Evolutionary conservation across 2,113 vertebrate species (phyloP), one percentile per base, ranked within the genome.

Genomic region (Lates calcarifer): DNA sequence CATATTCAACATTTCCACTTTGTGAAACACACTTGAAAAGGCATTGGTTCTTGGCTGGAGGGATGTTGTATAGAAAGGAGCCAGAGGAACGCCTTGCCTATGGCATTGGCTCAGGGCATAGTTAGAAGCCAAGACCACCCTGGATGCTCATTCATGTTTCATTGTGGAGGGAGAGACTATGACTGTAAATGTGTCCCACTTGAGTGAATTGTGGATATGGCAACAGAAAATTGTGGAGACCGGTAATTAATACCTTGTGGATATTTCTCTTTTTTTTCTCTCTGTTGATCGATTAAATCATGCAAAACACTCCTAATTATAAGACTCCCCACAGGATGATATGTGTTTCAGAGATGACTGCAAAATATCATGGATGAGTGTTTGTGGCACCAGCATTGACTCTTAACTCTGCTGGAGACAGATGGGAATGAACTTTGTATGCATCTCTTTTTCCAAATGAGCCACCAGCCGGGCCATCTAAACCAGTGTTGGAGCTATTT

Each of bases 211-310:
- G 84, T 79, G 85, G 77, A 77, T 80, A 74, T 66, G 85, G 68
- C 78, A 85, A 83, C 80, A 66, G 80, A 79, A 92, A 89, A 91
- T 78, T 55, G 82, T 74, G 78, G 78, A 79, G 71, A 87, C 81
- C 75, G 63, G 82, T 94, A 95, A 94, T 94, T 93, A 93, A 94
- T 92, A 94, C 92, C 93, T 92, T 92, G 91, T 91, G 93, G 94
- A 94, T 92, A 85, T 92, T 90, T 80, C 81, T 65, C 2, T 1
- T 65, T 64, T 81, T 78, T 61, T 80, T 61, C 26, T 79, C 77
- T 88, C 87, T 89, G 88, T 82, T 90, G 89, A 94, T 93, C 68
- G 85, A 94, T 93, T 90, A 94, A 92, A 91, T 92, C 93, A 92
- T 92, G 94, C 92, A 94, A 93, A 94, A 92, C 89, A 90, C 89